Evolutionary conservation across 2,113 vertebrate species (phyloP).

Genomic region (Sander lucioperca): DNA sequence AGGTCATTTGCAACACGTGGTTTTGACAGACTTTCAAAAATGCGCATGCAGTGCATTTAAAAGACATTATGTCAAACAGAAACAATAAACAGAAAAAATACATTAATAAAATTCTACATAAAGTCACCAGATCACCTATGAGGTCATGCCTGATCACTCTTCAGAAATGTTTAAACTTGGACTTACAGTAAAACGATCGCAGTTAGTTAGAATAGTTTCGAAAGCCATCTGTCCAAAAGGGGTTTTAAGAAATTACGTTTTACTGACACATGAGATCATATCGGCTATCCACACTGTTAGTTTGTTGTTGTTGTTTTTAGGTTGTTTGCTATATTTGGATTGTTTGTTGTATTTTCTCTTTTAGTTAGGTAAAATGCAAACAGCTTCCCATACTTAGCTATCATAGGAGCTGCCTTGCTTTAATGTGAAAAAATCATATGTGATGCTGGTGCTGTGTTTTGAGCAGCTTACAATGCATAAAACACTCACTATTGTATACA

Average conservation of each 20-base stretch:
- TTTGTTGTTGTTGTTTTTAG: neutral
- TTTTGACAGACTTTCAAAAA: neutral
- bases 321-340: neutral
- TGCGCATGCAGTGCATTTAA: neutral
- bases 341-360: neutral
- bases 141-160: neutral
- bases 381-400: neutral
- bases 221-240: too few species aligned
- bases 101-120: neutral
- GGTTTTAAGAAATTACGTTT: too few species aligned
- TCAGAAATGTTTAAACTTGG: neutral
- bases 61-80: neutral
- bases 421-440: neutral
- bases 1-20: neutral
- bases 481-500: neutral
- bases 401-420: neutral
- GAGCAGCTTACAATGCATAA: neutral
- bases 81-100: neutral
- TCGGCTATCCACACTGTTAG: too few species aligned
- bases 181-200: neutral
- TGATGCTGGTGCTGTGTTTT: neutral
- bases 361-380: neutral
- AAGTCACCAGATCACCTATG: neutral
- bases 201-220: neutral
- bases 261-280: too few species aligned